These are phyloP conservation scores for Drosophila greeni DNA, from an alignment of 2,888 invertebrate genomes.

Conservation along the genomic window DNA sequence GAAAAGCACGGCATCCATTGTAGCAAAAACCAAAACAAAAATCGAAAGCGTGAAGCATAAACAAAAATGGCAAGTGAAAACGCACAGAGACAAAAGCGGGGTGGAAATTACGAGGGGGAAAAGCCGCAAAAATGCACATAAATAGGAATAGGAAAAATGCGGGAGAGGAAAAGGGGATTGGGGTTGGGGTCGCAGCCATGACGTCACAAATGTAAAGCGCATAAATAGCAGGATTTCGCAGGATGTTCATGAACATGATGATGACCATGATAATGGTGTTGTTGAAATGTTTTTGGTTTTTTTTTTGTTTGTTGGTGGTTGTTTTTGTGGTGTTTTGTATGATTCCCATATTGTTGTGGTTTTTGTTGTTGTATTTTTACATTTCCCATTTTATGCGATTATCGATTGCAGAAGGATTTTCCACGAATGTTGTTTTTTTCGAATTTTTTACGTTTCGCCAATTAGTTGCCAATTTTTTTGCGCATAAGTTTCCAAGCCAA, in stretches of 20 bases:
- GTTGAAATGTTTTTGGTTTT: slow-evolving; percentile 41
- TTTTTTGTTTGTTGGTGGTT: slow-evolving; percentile 54
- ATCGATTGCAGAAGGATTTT: slow-evolving; percentile 53
- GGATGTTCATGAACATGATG: slow-evolving; percentile 61
- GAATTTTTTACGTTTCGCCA: slow-evolving; percentile 50
- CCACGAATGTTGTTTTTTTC: slow-evolving; percentile 26
- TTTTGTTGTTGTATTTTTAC: slow-evolving; percentile 27
- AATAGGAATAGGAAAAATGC: slow-evolving; percentile 55
- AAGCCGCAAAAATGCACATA: slow-evolving; percentile 73
- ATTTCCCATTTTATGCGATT: slow-evolving; percentile 42
- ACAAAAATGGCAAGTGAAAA: slow-evolving; percentile 62
- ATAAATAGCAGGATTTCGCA: slow-evolving; percentile 72
- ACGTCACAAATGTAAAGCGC: slow-evolving; percentile 64
- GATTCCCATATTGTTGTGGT: slow-evolving; percentile 36
- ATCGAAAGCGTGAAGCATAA: slow-evolving; percentile 74
- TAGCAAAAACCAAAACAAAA: slow-evolving; percentile 52
- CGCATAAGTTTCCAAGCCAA: slow-evolving; percentile 48
- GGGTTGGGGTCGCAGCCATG: slow-evolving; percentile 43
- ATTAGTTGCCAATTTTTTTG: slow-evolving; percentile 61
- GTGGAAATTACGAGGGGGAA: slow-evolving; percentile 23
- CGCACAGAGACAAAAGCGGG: slow-evolving; percentile 37
- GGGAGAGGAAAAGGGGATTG: neutral
- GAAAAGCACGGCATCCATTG: slow-evolving; percentile 1
- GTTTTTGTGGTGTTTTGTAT: slow-evolving; percentile 48
- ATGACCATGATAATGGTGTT: slow-evolving; percentile 48